phyloP scores from a whole-genome alignment of 2,888 invertebrate species.

The Boloria euphrosyne region DNA sequence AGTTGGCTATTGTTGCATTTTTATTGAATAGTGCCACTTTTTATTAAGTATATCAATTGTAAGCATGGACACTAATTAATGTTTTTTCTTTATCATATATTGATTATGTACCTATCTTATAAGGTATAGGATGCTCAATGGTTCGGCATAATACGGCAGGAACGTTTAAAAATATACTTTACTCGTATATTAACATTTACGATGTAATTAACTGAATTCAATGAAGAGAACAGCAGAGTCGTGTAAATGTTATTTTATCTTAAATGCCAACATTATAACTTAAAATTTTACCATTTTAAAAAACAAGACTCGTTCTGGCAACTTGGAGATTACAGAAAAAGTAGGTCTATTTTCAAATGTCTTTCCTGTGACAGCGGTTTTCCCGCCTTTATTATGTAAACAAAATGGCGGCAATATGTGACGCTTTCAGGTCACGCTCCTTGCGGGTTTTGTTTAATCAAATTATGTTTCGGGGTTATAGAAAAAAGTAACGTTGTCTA shows the following conservation, averaged over 20 bases:
- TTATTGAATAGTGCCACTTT: no score
- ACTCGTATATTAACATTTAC: no score
- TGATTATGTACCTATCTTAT: no score
- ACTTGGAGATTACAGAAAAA: conserved; percentile 15
- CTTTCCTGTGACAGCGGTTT: conserved; percentile 25
- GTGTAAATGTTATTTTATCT: neutral
- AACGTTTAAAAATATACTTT: no score
- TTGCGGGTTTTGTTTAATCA: conserved; percentile 14
- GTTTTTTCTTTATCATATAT: no score
- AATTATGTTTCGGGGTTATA: conserved; percentile 12
- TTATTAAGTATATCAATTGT: no score
- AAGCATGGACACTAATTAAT: no score
- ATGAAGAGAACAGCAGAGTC: no score
- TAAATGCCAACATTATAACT: neutral
- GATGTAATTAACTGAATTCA: no score
- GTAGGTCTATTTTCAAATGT: conserved; percentile 18
- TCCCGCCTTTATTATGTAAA: conserved; percentile 25
- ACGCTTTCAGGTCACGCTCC: conserved; percentile 18
- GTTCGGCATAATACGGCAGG: no score
- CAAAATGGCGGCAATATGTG: conserved; percentile 22
- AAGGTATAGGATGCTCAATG: no score
- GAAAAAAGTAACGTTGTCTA: neutral
- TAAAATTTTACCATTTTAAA: neutral
- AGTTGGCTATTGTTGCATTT: neutral
- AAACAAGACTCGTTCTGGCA: conserved; percentile 7